These are phyloP conservation scores for Hybos culiciformis DNA, from an alignment of 2,888 invertebrate species.

Conservation along the genomic window DNA sequence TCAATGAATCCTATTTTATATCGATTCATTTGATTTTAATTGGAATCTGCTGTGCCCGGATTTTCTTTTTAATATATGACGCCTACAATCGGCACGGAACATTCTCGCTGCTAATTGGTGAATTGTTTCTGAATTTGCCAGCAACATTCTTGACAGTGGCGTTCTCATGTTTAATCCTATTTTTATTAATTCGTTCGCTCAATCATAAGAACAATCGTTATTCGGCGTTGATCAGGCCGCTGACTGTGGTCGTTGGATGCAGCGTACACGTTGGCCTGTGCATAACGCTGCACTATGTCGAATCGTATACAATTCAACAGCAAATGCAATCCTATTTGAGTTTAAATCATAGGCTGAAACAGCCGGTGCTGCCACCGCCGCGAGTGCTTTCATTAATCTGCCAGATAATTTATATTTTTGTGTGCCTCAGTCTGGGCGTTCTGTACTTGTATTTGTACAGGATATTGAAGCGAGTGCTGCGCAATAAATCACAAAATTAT, in stretches of 20 bases:
- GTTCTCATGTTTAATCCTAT: constrained; percentile 75
- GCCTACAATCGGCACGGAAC: constrained; percentile 79
- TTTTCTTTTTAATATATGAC: constrained; percentile 81
- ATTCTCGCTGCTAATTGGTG: constrained; percentile 63
- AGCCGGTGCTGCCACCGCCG: constrained; percentile 24
- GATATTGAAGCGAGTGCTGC: constrained; percentile 57
- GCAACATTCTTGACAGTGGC: constrained; percentile 80
- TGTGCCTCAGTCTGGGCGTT: constrained; percentile 69
- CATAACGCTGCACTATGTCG: constrained; percentile 67
- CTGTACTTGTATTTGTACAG: constrained; percentile 76
- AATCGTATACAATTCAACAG: constrained; percentile 38
- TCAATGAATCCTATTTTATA: constrained; percentile 78
- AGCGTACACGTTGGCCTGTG: constrained; percentile 66
- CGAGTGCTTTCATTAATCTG: constrained; percentile 60
- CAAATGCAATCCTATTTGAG: constrained; percentile 25
- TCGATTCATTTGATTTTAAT: constrained; percentile 72
- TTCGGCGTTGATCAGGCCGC: constrained; percentile 59
- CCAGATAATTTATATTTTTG: constrained; percentile 73
- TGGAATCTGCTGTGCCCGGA: constrained; percentile 65
- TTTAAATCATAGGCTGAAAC: constrained; percentile 19
- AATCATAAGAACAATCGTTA: constrained; percentile 58
- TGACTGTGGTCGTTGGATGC: constrained; percentile 65
- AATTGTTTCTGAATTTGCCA: constrained; percentile 70
- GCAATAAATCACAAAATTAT: constrained; percentile 65
- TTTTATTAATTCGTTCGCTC: constrained; percentile 66